Conservation (phyloP, 2,888 invertebrate species). For the Dryocosmus kuriphilus region DNA sequence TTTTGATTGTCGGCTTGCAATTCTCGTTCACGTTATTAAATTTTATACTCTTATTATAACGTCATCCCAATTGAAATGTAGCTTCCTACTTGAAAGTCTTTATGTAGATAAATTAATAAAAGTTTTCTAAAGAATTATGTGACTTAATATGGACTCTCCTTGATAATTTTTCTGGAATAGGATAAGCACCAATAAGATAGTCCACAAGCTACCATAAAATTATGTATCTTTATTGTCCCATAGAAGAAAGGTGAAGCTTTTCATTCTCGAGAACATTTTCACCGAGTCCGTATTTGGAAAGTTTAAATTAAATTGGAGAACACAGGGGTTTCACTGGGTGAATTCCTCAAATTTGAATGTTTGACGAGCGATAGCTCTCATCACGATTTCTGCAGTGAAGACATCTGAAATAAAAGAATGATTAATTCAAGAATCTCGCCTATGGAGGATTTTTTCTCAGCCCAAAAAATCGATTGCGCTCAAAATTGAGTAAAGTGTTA, state of each 20-base stretch:
- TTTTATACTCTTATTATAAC: neutral
- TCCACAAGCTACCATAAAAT: slow-evolving; percentile 56
- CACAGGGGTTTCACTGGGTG: slow-evolving; percentile 39
- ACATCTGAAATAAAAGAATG: slow-evolving; percentile 68
- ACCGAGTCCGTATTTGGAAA: slow-evolving; percentile 24
- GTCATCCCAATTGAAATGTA: neutral
- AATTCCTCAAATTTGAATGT: slow-evolving; percentile 69
- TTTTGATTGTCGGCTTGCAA: neutral
- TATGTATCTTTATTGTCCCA: slow-evolving; percentile 71
- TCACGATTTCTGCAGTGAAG: slow-evolving; percentile 75
- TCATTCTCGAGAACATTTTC: slow-evolving; percentile 55
- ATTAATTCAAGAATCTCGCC: neutral
- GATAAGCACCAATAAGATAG: neutral
- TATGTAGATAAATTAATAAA: neutral
- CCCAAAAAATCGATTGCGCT: no score
- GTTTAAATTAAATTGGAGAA: slow-evolving; percentile 23
- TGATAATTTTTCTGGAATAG: neutral
- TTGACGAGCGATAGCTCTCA: slow-evolving; percentile 73
- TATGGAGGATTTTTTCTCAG: no score
- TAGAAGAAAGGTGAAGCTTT: slow-evolving; percentile 67
- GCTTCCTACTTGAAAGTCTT: neutral
- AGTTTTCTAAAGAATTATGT: neutral
- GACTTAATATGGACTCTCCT: neutral
- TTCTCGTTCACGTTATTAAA: neutral
- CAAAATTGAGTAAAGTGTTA: no score